Percentiles rank a stretch among this genome's conserved stretches.
Evolutionary conservation across 2,797 vertebrate genomes (phyloP).

Genomic region (Dromococcyx pavoninus): DNA sequence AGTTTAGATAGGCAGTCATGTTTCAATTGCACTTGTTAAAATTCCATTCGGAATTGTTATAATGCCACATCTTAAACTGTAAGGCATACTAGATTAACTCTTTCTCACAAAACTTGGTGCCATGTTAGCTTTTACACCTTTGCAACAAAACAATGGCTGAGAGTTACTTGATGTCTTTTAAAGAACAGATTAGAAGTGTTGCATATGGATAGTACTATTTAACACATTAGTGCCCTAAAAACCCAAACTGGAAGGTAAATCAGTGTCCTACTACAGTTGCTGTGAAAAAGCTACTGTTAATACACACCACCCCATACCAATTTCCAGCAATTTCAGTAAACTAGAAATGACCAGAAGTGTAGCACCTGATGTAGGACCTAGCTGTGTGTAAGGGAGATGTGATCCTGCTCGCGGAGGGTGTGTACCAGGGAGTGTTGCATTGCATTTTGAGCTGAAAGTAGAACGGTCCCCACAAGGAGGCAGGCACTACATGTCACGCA

Average conservation of each 20-base stretch:
- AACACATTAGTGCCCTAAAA: background rate
- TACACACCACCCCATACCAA: rapidly evolving
- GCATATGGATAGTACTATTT: background rate
- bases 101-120: background rate
- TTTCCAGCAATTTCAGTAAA: background rate
- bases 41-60: background rate
- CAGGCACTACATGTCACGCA: rapidly evolving
- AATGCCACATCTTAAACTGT: background rate
- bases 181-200: background rate
- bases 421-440: rapidly evolving
- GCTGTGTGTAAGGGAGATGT: background rate
- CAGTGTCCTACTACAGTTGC: background rate
- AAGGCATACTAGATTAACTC: background rate
- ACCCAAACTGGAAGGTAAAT: background rate
- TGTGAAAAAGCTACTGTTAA: background rate
- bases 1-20: background rate
- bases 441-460: background rate
- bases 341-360: background rate
- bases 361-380: rapidly evolving
- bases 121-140: background rate
- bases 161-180: background rate
- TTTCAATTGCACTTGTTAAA: background rate
- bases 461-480: background rate
- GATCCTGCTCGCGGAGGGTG: background rate
- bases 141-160: background rate